Conservation (phyloP, 2,888 invertebrate genomes). For the Chloromyia formosa region DNA sequence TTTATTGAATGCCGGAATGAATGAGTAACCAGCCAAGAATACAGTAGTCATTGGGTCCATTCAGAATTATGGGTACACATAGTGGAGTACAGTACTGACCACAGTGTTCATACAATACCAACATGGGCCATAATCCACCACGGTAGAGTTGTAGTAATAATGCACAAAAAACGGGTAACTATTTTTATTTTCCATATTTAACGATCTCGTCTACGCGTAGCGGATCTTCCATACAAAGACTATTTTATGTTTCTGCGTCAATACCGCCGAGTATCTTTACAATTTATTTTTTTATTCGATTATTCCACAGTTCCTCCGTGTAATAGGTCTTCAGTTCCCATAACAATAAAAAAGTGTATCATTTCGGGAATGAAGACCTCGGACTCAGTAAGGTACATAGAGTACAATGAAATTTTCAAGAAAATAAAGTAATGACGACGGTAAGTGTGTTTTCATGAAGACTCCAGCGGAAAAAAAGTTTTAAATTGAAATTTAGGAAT, state of each 20-base stretch:
- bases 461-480: slow-evolving; percentile 11
- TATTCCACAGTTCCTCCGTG: slow-evolving; percentile 39
- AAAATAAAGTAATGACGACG: slow-evolving; percentile 33
- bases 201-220: slow-evolving; percentile 34
- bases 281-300: slow-evolving; percentile 14
- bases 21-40: slow-evolving; percentile 18
- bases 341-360: slow-evolving; percentile 38
- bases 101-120: slow-evolving; percentile 1
- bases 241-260: slow-evolving; percentile 3
- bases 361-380: slow-evolving; percentile 17
- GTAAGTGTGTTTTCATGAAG: slow-evolving; percentile 26
- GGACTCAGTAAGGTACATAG: neutral
- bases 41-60: slow-evolving; percentile 27
- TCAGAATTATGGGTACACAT: slow-evolving; percentile 2
- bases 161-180: slow-evolving; percentile 18
- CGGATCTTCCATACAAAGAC: slow-evolving; percentile 27
- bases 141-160: slow-evolving; percentile 1
- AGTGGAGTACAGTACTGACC: neutral
- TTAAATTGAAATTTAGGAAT: slow-evolving; percentile 40
- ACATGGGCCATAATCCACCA: slow-evolving; percentile 31
- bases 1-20: slow-evolving; percentile 18
- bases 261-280: neutral
- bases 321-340: slow-evolving; percentile 28
- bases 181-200: slow-evolving; percentile 36
- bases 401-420: slow-evolving; percentile 29